These are phyloP conservation scores for Hycleus cichorii DNA, from an alignment of 1,140 invertebrate genomes.

Conservation along the genomic window DNA sequence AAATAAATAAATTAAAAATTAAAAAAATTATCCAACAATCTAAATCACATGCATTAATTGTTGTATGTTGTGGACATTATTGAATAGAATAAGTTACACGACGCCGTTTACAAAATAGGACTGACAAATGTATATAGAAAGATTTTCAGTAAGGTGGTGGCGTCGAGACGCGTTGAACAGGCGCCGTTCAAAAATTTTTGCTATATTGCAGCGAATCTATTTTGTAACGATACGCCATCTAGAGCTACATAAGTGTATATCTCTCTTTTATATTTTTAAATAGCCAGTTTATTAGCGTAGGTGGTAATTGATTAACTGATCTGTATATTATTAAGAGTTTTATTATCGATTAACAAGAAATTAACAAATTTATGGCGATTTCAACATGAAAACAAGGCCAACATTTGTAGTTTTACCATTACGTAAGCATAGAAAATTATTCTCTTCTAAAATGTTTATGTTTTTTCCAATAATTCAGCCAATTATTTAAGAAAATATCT, in stretches of 20 bases:
- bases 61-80: no score
- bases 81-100: slow-evolving; percentile 4
- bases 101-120: slow-evolving; percentile 7
- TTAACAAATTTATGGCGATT: no score
- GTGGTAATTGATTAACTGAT: slow-evolving; percentile 12
- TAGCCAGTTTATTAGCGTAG: not conserved
- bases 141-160: slow-evolving; percentile 8
- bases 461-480: no score
- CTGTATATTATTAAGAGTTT: slow-evolving; percentile 1
- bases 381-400: no score
- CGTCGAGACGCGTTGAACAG: slow-evolving; percentile 12
- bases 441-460: no score
- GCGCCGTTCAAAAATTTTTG: slow-evolving; percentile 8
- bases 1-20: no score
- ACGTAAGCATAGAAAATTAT: no score
- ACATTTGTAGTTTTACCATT: no score
- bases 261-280: slow-evolving; percentile 4
- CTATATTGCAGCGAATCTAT: not conserved
- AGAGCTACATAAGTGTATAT: not conserved
- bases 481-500: no score
- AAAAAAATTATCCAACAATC: no score
- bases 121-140: not conserved
- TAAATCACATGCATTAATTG: no score
- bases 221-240: slow-evolving; percentile 2
- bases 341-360: no score